Percentiles rank a stretch among this genome's conserved stretches.
Conservation (phyloP, 2,888 invertebrate genomes). For the Orchesella flavescens region DNA sequence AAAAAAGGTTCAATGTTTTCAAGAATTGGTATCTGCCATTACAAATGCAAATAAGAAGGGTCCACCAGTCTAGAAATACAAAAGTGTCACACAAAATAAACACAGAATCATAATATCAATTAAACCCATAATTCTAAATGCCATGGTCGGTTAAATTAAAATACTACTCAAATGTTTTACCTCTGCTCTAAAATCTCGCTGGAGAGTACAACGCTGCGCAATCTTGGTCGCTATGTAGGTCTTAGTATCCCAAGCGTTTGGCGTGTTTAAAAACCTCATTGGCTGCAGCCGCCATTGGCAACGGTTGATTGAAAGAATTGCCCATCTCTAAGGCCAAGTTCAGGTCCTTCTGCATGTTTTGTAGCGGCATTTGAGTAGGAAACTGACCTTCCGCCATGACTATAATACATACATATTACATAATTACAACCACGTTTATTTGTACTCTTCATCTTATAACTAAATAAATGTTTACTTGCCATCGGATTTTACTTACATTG, state of each 20-base stretch:
- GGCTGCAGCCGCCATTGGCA: conserved; percentile 91
- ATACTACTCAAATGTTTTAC: no score
- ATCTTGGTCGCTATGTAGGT: conserved; percentile 95
- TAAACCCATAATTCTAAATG: no score
- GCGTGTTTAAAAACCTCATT: conserved; percentile 98
- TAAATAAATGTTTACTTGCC: conserved; percentile 41
- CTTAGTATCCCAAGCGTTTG: conserved; percentile 92
- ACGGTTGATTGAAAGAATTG: conserved; percentile 91
- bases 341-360: conserved; percentile 96
- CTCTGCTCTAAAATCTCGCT: conserved; percentile 86
- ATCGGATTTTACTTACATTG: no score
- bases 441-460: neutral
- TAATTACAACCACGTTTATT: neutral
- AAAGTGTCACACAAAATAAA: no score
- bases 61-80: no score
- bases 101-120: no score
- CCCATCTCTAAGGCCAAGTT: conserved; percentile 90
- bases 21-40: no score
- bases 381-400: conserved; percentile 87
- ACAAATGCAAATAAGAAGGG: no score
- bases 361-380: conserved; percentile 81
- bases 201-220: conserved; percentile 93
- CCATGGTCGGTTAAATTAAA: no score
- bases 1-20: no score
- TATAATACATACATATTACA: no score